Percentiles rank a stretch among this genome's conserved stretches.
These are phyloP conservation scores for Loris lydekkerianus DNA, from an alignment of 2,797 vertebrate genomes.

Conservation along the genomic window DNA sequence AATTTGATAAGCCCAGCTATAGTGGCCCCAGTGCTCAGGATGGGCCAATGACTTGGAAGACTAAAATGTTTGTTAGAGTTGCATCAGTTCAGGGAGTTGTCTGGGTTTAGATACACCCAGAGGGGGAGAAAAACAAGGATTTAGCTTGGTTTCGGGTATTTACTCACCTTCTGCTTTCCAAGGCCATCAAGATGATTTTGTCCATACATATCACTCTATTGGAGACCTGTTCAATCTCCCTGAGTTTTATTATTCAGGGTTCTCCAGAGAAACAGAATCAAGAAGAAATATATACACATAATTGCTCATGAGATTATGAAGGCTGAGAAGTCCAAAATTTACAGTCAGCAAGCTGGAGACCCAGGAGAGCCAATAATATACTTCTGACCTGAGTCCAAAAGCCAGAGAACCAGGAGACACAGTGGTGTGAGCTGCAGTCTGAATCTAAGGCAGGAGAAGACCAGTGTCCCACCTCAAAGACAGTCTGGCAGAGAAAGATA, in stretches of 20 bases:
- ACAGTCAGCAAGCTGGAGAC: background rate
- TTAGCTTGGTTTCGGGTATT: background rate
- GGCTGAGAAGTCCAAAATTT: background rate
- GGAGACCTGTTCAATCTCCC: background rate
- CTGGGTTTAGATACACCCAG: background rate
- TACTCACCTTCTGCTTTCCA: background rate
- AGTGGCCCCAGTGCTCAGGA: background rate
- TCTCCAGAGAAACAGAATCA: slow-evolving; percentile 32
- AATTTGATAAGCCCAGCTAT: background rate
- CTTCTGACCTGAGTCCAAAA: background rate
- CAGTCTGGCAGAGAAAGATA: background rate
- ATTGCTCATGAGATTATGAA: background rate
- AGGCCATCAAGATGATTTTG: background rate
- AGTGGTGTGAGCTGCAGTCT: background rate
- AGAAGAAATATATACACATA: background rate
- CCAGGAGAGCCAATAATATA: background rate
- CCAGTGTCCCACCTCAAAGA: background rate
- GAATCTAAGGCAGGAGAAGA: background rate
- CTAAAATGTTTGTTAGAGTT: background rate
- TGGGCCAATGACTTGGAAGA: background rate
- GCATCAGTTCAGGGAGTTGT: background rate
- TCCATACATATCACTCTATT: background rate
- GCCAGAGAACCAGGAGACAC: background rate
- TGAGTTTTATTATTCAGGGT: background rate
- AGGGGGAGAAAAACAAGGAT: background rate